Evolutionary conservation across 2,113 vertebrate species (phyloP).

Genomic region (Puntigrus tetrazona): DNA sequence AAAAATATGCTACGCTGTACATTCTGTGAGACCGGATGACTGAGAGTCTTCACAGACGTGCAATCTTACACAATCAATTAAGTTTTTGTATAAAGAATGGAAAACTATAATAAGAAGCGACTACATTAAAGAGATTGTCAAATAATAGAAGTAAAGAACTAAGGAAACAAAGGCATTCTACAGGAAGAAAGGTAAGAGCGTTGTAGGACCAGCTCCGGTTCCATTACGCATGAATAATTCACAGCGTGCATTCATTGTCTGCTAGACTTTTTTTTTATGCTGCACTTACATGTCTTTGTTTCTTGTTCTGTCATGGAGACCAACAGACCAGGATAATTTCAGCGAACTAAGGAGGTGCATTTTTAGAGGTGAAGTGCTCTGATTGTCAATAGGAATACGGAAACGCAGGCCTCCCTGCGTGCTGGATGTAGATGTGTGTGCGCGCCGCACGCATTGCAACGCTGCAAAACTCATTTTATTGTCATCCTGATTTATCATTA

Average conservation of each 20-base stretch:
- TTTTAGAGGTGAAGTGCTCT: constrained; percentile 3
- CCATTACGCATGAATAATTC: constrained; percentile 63
- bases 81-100: background rate
- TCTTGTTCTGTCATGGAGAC: constrained; percentile 26
- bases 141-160: background rate
- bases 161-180: background rate
- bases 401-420: background rate
- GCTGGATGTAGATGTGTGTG: background rate
- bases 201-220: background rate
- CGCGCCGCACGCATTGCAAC: background rate
- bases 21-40: background rate
- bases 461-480: constrained; percentile 24
- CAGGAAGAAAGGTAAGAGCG: constrained; percentile 52
- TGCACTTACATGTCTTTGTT: constrained; percentile 25
- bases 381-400: background rate
- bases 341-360: background rate
- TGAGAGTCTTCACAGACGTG: background rate
- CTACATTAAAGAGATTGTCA: background rate
- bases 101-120: background rate
- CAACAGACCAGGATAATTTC: background rate
- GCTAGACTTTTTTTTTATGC: constrained; percentile 11
- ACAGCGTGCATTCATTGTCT: background rate
- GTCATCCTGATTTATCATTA: constrained; percentile 73
- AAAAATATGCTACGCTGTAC: background rate
- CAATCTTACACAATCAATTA: background rate